Percentiles rank a stretch among this genome's conserved stretches.
phyloP scores from a whole-genome alignment of 1,140 invertebrate species.

The Trachymyrmex septentrionalis region DNA sequence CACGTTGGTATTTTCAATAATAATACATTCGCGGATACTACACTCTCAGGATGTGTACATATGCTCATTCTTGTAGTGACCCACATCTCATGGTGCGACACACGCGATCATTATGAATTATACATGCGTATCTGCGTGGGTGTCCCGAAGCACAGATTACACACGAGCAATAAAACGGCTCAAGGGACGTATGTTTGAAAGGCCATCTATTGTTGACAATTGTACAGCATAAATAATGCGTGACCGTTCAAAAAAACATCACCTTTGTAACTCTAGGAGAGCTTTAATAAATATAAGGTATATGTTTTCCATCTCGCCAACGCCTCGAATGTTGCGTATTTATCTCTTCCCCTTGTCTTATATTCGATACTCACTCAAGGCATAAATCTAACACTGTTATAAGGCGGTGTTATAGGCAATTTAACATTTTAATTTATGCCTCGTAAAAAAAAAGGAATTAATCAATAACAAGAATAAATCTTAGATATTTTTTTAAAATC shows the following conservation, averaged over 20 bases:
- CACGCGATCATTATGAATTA: not conserved
- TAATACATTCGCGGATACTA: not conserved
- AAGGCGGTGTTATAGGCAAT: not conserved
- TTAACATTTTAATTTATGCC: slow-evolving; percentile 24
- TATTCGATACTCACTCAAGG: not conserved
- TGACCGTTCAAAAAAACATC: not conserved
- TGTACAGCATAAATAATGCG: slow-evolving; percentile 2
- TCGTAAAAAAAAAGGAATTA: not conserved
- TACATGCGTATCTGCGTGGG: slow-evolving; percentile 6
- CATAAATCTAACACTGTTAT: not conserved
- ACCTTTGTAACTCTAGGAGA: not conserved
- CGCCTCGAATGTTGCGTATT: not conserved
- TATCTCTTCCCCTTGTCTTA: not conserved
- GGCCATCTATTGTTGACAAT: slow-evolving; percentile 4
- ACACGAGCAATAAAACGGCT: not conserved
- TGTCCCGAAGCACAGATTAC: not conserved
- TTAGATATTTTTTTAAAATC: not conserved
- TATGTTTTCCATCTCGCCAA: not conserved
- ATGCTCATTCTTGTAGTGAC: slow-evolving; percentile 22
- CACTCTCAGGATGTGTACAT: not conserved
- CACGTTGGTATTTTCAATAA: slow-evolving; percentile 21
- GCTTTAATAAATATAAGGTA: not conserved
- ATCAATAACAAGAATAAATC: slow-evolving; percentile 1
- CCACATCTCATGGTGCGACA: slow-evolving; percentile 22
- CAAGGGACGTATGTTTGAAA: not conserved